phyloP scores from a whole-genome alignment of 2,113 vertebrate species.

The Pterocles orientalis region DNA sequence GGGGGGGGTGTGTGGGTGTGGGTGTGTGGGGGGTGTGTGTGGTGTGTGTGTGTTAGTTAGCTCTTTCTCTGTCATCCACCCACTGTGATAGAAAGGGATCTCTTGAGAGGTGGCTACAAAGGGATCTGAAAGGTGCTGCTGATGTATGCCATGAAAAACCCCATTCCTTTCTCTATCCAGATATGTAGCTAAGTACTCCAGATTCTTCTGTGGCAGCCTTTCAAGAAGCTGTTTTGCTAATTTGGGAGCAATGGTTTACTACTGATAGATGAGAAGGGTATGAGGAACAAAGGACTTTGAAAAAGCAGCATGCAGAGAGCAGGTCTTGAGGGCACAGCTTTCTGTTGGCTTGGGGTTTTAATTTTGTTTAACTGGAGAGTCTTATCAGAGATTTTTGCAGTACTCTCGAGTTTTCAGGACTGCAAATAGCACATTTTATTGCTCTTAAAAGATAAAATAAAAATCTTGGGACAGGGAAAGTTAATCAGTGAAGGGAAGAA shows the following conservation, averaged over 20 bases:
- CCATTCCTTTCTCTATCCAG: background rate
- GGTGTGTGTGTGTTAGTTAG: background rate
- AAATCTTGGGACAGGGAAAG: background rate
- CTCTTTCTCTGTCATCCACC: background rate
- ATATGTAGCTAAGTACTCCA: background rate
- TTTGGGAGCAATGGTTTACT: background rate
- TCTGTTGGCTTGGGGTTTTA: background rate
- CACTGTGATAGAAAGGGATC: background rate
- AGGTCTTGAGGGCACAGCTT: background rate
- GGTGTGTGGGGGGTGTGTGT: too few species aligned
- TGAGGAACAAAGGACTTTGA: background rate
- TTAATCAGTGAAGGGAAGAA: background rate
- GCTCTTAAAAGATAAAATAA: slow-evolving; percentile 2
- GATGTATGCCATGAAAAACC: background rate
- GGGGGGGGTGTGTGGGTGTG: too few species aligned
- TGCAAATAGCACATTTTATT: background rate
- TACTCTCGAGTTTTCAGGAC: background rate
- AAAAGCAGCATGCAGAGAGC: background rate
- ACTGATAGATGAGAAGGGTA: background rate
- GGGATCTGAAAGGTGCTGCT: background rate
- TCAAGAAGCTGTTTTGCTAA: background rate
- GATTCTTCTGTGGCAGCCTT: background rate
- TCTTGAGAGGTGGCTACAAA: background rate
- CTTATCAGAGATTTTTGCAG: background rate
- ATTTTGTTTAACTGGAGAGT: background rate